These are phyloP conservation scores for Nerophis lumbriciformis DNA, from an alignment of 2,113 vertebrate genomes.

Conservation along the genomic window DNA sequence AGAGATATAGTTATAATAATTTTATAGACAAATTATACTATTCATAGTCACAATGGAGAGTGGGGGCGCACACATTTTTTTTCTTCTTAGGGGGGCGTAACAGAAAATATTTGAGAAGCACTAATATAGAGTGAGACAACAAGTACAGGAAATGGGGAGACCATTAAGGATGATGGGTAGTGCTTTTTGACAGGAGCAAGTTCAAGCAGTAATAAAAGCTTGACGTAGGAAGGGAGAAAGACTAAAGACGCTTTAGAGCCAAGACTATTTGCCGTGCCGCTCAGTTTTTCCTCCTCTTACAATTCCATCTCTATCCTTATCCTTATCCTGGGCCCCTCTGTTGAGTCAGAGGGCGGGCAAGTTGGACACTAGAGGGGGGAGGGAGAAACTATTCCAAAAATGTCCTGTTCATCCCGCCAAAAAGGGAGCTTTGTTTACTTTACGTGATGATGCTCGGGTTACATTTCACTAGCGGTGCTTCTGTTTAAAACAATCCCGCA, in stretches of 20 bases:
- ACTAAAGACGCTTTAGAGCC: slow-evolving; percentile 15
- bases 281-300: slow-evolving; percentile 13
- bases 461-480: slow-evolving; percentile 32
- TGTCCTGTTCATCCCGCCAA: slow-evolving; percentile 49
- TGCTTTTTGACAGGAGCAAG: not conserved
- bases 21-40: no score
- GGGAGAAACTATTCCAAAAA: slow-evolving; percentile 69
- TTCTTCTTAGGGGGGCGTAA: no score
- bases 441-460: slow-evolving; percentile 20
- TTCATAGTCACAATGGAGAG: no score
- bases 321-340: slow-evolving; percentile 57
- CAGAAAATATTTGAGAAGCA: no score
- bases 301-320: slow-evolving; percentile 18
- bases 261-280: slow-evolving; percentile 14
- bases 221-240: slow-evolving; percentile 11
- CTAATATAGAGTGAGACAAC: slow-evolving; percentile 4
- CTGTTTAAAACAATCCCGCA: not conserved
- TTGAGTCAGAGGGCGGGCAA: slow-evolving; percentile 20
- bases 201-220: slow-evolving; percentile 15
- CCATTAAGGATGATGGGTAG: slow-evolving; percentile 9
- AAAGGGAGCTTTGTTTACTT: slow-evolving; percentile 58
- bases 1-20: no score
- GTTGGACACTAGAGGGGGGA: slow-evolving; percentile 31
- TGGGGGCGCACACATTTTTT: no score
- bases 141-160: slow-evolving; percentile 16